Evolutionary conservation across 2,888 invertebrate genomes (phyloP), one percentile per base, ranked within the genome.

Genomic region (Melieria picta): DNA sequence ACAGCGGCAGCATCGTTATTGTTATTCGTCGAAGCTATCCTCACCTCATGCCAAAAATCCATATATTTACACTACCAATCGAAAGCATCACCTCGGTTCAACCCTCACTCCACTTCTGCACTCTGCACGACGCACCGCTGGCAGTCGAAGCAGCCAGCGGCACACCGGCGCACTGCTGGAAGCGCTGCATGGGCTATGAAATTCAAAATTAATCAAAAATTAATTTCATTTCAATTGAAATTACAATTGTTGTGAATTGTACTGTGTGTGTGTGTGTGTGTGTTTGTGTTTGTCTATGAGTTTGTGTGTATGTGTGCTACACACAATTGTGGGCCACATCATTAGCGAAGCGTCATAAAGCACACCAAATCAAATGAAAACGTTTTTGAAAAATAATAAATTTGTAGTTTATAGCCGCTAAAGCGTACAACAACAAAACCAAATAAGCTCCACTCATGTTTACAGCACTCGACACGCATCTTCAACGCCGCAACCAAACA

Each of bases 181-280:
- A 16, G 60, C 69, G 42, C 69, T 55, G 69, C 69, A 69, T 69
- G 69, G 56, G 47, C 63, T 63, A 69, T 47, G 63, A 69, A 68
- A 55, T 7, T 52, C 56, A 69, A 69, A 69, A 69, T 69, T 69
- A 62, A 69, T 48, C 69, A 69, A 69, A 69, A 48, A 56, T 63
- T 63, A 55, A 62, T 69, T 56, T 69, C 61, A 42, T 47, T 48
- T 63, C 56, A 62, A 63, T 69, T 69, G 63, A 69, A 57, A 63
- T 48, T 52, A 60, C 43, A 11, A 46, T 7, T 7, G 43, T 9
- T 16, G 7, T 16, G 46, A 45, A 30, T 11, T 42, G 43, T 42
- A 65, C 45, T 11, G 30, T 64, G 30, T 4, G 56, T 13, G 16
- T 46, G 7, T 13, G 46, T 13, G 46, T 46, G 43, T 11, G 30